Conservation (phyloP, 2,797 vertebrate genomes). For the Chromis chromis region DNA sequence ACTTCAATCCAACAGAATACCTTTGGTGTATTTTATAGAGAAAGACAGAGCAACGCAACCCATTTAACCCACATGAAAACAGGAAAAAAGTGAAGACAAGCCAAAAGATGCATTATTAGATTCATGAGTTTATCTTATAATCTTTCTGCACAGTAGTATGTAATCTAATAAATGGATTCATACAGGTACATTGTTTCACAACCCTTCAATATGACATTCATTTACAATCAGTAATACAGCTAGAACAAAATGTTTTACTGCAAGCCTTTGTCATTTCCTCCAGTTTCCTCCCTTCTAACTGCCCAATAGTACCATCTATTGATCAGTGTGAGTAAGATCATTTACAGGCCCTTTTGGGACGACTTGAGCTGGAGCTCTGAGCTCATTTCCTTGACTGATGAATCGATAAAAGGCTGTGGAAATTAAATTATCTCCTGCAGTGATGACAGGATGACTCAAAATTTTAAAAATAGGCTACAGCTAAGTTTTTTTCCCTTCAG, state of each 20-base stretch:
- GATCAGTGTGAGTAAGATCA: constrained; percentile 8
- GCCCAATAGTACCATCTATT: constrained; percentile 47
- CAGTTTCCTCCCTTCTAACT: background rate
- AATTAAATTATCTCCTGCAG: background rate
- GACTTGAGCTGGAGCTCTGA: background rate
- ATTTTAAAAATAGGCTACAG: background rate
- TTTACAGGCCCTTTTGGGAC: background rate
- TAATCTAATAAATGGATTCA: too few relatives aligned
- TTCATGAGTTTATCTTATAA: constrained; percentile 11
- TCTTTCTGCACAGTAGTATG: background rate
- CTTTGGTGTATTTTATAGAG: too few relatives aligned
- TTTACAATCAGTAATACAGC: background rate
- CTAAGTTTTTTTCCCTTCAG: background rate
- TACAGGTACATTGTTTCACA: too few relatives aligned
- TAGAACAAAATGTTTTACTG: background rate
- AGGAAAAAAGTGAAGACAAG: background rate
- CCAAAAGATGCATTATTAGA: background rate
- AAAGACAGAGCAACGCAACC: too few relatives aligned
- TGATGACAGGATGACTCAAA: background rate
- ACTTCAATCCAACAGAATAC: too few relatives aligned
- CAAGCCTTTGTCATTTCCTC: background rate
- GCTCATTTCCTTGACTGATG: background rate
- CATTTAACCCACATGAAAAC: background rate
- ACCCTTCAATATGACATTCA: too few relatives aligned
- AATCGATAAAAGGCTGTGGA: background rate